Base-by-base conservation (phyloP, 2,113 vertebrate genomes). In the Xiphophorus hellerii region DNA sequence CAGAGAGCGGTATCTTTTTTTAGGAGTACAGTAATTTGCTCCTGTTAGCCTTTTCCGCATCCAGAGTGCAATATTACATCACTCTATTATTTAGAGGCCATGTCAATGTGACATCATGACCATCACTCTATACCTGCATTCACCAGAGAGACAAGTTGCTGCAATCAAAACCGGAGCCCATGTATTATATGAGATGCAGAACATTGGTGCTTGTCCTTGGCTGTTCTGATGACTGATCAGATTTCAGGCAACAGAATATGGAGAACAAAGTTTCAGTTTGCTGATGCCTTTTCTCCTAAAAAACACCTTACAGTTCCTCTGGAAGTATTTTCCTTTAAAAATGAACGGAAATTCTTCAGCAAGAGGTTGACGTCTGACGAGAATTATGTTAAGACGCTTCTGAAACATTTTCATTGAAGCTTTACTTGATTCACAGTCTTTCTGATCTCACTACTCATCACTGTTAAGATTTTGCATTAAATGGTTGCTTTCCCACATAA, bases 51-150 rank as follows among this genome's bases (percentile, higher is more conserved):
- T 82, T 67, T 70, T 11, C 84, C 73, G 81, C 76, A 77, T 82
- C 69, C 71, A 82, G 76, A 71, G 84, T 85, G 80, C 82, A 86
- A 70, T 71, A 70, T 90, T 84, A 90, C 90, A 89, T 92, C 87
- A 86, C 71, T 77, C 82, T 69, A 88, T 91, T 88, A 88, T 90
- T 87, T 89, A 82, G 79, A 73, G 61, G 66, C 76, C 60, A 58
- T 92, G 90, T 92, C 85, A 86, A 74, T 76, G 84, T 88, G 85
- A 88, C 87, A 92, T 92, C 90, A 84, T 69, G 68, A 83, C 72
- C 83, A 85, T 87, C 76, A 78, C 81, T 82, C 76, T 79, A 74
- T 87, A 85, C 81, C 83, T 84, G 63, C 83, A 80, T 84, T 89
- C 84, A 84, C 69, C 62, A 66, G 61, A 76, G 83, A 85, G 79